phyloP scores from a whole-genome alignment of 2,888 invertebrate species.

The Cantharis nigra region DNA sequence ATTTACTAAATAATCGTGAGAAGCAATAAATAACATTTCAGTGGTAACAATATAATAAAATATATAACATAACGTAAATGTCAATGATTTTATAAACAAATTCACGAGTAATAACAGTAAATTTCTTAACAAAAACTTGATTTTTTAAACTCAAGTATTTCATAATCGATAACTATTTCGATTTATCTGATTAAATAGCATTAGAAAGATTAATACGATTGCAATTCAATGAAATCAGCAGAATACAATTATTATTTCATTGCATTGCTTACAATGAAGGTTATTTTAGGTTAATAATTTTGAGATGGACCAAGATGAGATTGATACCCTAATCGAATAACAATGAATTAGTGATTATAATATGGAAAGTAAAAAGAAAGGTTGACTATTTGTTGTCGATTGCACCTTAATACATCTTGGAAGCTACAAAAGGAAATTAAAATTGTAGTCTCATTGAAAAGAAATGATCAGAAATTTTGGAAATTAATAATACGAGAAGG shows the following conservation, averaged over 20 bases:
- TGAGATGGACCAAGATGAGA: not conserved
- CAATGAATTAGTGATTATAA: not conserved
- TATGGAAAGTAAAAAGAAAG: not conserved
- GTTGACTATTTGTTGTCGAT: not conserved
- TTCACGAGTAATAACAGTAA: not conserved
- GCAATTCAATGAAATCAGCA: not conserved
- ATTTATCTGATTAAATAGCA: not conserved
- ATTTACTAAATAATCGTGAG: not conserved
- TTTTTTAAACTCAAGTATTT: not conserved
- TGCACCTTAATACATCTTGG: not conserved
- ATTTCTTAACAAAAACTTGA: not conserved
- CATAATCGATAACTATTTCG: not conserved
- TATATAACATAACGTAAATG: not conserved
- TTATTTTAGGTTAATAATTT: not conserved
- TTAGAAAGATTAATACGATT: not conserved
- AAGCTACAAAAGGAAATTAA: not conserved
- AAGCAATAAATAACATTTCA: conserved; percentile 1
- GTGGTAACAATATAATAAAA: not conserved
- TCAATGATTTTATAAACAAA: not conserved
- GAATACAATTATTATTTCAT: not conserved
- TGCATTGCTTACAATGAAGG: not conserved
- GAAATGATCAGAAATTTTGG: not conserved
- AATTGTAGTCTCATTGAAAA: not conserved
- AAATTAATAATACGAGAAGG: too few species aligned
- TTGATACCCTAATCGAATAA: not conserved